phyloP scores from a whole-genome alignment of 2,113 vertebrate species.

The Patagioenas fasciata region DNA sequence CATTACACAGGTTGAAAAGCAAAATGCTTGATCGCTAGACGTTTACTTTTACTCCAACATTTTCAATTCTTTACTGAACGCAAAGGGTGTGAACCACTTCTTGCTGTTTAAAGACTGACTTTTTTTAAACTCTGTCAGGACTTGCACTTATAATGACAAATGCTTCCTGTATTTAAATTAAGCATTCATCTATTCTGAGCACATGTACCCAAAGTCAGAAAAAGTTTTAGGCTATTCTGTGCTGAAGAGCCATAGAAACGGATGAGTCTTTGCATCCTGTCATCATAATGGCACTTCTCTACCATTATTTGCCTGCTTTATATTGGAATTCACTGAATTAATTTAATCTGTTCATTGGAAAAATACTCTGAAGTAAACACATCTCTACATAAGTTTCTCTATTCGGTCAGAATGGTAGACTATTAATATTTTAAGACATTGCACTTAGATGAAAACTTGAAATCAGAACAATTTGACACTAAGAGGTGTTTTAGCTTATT shows the following conservation, averaged over 20 bases:
- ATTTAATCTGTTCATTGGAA: neutral
- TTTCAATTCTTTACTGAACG: neutral
- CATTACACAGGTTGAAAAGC: neutral
- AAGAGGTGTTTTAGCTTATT: neutral
- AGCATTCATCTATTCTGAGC: conserved; percentile 44
- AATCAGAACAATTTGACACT: neutral
- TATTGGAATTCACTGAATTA: neutral
- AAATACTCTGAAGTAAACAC: neutral
- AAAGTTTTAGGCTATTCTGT: neutral
- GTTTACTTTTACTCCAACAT: neutral
- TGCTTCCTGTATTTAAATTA: conserved; percentile 52
- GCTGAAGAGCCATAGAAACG: neutral
- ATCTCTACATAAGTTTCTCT: neutral
- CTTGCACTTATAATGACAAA: conserved; percentile 29
- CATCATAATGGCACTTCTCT: neutral
- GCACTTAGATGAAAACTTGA: neutral
- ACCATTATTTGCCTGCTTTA: neutral
- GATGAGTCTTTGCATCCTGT: neutral
- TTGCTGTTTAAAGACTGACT: neutral
- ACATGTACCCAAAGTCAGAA: neutral
- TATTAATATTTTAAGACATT: neutral
- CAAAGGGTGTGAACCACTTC: neutral
- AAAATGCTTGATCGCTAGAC: neutral
- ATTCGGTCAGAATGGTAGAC: neutral
- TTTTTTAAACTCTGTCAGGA: neutral